phyloP scores from a whole-genome alignment of 64 coral and sea anemone genomes.

The Montipora foliosa region DNA sequence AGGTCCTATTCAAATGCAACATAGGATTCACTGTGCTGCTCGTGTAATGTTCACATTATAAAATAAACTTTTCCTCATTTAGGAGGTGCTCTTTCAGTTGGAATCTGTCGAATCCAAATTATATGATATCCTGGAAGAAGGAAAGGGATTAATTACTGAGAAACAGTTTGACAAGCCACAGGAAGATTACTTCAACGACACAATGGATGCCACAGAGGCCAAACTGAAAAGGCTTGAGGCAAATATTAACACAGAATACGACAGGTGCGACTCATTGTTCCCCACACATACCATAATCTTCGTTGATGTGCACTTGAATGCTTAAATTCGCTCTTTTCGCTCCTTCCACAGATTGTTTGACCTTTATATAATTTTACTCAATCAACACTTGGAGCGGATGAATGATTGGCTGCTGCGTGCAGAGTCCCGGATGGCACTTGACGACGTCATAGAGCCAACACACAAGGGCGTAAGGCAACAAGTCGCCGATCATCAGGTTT shows the following conservation, averaged over 20 bases:
- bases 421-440: conserved; percentile 51
- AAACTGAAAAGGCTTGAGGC: background rate
- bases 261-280: background rate
- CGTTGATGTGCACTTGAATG: no score
- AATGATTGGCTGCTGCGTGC: conserved; percentile 87
- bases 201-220: conserved; percentile 29
- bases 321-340: no score
- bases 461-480: conserved; percentile 55
- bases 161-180: conserved; percentile 11
- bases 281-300: no score
- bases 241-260: conserved; percentile 27
- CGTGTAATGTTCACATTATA: background rate
- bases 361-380: conserved; percentile 77
- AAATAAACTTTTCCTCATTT: background rate
- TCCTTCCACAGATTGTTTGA: conserved; percentile 62
- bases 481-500: conserved; percentile 62
- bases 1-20: no score
- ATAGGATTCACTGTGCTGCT: no score
- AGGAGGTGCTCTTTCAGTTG: conserved; percentile 20
- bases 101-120: conserved; percentile 2
- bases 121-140: conserved; percentile 40
- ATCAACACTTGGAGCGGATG: conserved; percentile 81
- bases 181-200: conserved; percentile 18
- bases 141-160: background rate
- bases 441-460: conserved; percentile 62